phyloP scores from a whole-genome alignment of 2,797 vertebrate species.

The Sebastes vulpes region DNA sequence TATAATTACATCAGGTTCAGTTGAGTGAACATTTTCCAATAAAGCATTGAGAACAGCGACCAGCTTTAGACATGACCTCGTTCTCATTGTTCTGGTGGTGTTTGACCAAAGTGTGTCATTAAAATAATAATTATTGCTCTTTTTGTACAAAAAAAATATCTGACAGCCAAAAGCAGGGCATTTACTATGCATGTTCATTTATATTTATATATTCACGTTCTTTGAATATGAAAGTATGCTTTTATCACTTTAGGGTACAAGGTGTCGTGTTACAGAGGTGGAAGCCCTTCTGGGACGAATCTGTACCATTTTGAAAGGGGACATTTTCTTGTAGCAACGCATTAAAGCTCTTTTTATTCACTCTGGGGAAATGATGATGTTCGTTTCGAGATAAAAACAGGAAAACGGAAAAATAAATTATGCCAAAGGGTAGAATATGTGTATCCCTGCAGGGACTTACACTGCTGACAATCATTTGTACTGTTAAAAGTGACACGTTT shows the following conservation, averaged over 20 bases:
- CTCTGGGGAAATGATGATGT: not conserved
- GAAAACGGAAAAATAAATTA: not conserved
- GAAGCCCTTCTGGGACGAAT: not conserved
- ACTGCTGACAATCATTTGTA: not conserved
- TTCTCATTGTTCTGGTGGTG: not conserved
- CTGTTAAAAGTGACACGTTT: not conserved
- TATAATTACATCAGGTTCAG: not conserved
- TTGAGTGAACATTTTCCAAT: not conserved
- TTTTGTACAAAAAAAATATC: not conserved
- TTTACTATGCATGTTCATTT: constrained; percentile 48
- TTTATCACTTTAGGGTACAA: constrained; percentile 18
- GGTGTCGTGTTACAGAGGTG: not conserved
- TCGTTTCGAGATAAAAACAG: constrained; percentile 5
- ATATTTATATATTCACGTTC: constrained; percentile 51
- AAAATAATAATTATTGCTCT: not conserved
- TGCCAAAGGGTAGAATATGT: not conserved
- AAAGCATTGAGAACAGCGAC: not conserved
- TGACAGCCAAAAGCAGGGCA: not conserved
- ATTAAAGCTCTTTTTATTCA: not conserved
- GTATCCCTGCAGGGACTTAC: not conserved
- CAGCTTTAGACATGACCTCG: not conserved
- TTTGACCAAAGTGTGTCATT: not conserved
- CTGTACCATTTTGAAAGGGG: not conserved
- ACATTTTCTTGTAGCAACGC: not conserved
- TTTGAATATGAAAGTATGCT: constrained; percentile 35